Conservation (phyloP, 2,797 vertebrate genomes). For the Masticophis lateralis region DNA sequence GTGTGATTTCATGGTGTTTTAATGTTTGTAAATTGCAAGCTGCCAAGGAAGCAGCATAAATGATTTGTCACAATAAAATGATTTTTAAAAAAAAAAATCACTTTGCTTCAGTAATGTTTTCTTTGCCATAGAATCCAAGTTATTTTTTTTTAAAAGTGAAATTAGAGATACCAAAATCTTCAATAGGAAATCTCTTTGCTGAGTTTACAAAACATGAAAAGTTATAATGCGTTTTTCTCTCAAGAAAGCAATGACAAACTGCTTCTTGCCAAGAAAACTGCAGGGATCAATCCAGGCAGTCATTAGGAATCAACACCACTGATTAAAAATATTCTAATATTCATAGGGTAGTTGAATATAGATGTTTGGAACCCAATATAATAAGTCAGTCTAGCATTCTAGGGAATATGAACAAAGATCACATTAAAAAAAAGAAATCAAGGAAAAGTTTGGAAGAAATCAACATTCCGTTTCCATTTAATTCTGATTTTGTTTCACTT, state of each 20-base stretch:
- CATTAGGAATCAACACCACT: neutral
- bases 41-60: neutral
- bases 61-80: neutral
- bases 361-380: neutral
- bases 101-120: neutral
- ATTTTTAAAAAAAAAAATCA: neutral
- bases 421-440: slow-evolving; percentile 17
- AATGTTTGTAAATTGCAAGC: neutral
- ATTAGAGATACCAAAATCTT: neutral
- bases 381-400: neutral
- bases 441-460: neutral
- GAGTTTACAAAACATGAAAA: neutral
- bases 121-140: neutral
- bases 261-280: neutral
- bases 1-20: neutral
- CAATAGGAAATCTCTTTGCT: neutral
- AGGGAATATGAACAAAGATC: neutral
- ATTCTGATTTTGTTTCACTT: slow-evolving; percentile 1
- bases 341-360: neutral
- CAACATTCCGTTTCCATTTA: neutral
- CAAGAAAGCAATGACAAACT: neutral
- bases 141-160: neutral
- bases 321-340: neutral
- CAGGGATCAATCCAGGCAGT: neutral
- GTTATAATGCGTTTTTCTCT: neutral